phyloP scores from a whole-genome alignment of 2,113 vertebrate species.

The Phasianus colchicus region DNA sequence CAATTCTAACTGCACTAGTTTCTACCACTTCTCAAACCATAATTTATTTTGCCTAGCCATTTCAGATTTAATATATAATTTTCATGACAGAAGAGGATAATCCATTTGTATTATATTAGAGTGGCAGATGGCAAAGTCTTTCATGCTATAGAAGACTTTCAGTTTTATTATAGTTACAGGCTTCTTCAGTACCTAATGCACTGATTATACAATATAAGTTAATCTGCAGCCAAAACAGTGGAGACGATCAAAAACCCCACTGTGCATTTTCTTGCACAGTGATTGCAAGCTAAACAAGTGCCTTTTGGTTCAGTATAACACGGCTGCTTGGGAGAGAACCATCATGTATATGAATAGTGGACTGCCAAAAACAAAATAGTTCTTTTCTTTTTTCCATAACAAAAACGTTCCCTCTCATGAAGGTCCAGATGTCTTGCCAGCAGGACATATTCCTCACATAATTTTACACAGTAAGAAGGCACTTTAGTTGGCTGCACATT shows the following conservation, averaged over 20 bases:
- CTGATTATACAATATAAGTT: background rate
- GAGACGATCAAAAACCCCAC: background rate
- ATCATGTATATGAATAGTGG: background rate
- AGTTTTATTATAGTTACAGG: conserved; percentile 24
- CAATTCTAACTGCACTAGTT: conserved; percentile 13
- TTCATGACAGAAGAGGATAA: conserved; percentile 46
- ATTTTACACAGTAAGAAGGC: background rate
- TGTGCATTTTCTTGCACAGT: background rate
- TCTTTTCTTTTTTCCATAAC: background rate
- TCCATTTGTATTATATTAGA: conserved; percentile 43
- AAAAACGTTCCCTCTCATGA: background rate
- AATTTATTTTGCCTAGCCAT: conserved; percentile 22
- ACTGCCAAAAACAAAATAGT: background rate
- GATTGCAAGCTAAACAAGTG: background rate
- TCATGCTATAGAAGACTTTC: background rate
- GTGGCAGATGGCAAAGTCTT: conserved; percentile 59
- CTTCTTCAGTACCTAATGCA: conserved; percentile 19
- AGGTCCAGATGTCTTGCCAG: conserved; percentile 2
- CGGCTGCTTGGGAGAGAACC: background rate
- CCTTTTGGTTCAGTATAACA: background rate
- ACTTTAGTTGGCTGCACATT: background rate
- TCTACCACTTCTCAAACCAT: background rate
- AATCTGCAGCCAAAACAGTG: background rate
- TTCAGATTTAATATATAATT: conserved; percentile 58
- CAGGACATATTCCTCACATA: background rate